Evolutionary conservation across 2,888 invertebrate species (phyloP), one percentile per base, ranked within the genome.

Genomic region (Harpalus rubripes): DNA sequence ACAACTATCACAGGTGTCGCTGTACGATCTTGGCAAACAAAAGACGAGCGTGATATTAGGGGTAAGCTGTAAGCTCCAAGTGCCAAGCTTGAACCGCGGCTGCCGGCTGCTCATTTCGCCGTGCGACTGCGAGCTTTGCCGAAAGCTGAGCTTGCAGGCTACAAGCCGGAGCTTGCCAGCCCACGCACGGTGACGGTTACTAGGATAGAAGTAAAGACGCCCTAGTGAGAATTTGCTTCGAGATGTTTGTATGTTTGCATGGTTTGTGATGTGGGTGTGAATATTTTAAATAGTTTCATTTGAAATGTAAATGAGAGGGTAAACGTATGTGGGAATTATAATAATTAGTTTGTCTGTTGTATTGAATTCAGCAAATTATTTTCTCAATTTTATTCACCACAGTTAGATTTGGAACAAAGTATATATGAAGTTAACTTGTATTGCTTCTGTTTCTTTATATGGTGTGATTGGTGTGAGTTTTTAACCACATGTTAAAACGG

Each of bases 1-100:
- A 52, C 58, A 78, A 78, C 22, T 74, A 74, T 32, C 63, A 68
- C 81, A n/a, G n/a, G 81, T 81, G 81, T 52, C 44, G 7, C 18
- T 81, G 52, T 22, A 10, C 68, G 22, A 65, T 26, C 58, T 44
- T 44, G 10, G 65, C 41, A 68, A 81, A 81, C 81, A 81, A 81
- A 68, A 68, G 68, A 26, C 61, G 68, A 68, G 56, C 56, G 68
- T 65, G 44, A 81, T 52, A 68, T 81, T 52, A 65, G 68, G 10
- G 39, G 18, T 56, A 56, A 81, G 81, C 52, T 18, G 4, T n/a
- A 52, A 52, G 15, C 18, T 44, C 52, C 26, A 32, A 61, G 26
- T 18, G 8, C 10, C 44, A 5, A 52, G 44, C 32, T 32, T 6
- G 3, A 32, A 32, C 32, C 32, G 32, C 32, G 7, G 12, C 44